Evolutionary conservation across 2,113 vertebrate species (phyloP).

Genomic region (Hippopotamus amphibius): DNA sequence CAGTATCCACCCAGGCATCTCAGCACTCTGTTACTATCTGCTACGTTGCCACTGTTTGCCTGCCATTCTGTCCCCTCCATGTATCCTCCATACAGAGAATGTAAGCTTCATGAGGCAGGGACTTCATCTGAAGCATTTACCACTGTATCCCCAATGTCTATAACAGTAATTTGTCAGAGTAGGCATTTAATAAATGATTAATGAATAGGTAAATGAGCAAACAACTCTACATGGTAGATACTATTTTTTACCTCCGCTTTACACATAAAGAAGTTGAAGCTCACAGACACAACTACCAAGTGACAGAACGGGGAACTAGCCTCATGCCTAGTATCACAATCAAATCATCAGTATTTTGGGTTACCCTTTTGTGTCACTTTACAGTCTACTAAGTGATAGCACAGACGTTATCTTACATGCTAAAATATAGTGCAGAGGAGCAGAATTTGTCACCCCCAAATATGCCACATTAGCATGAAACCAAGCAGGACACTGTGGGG

Average conservation of each 20-base stretch:
- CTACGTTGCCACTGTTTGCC: neutral
- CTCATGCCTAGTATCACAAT: neutral
- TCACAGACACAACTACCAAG: neutral
- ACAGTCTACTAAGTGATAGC: neutral
- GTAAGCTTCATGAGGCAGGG: neutral
- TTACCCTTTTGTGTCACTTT: neutral
- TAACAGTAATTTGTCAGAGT: neutral
- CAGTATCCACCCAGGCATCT: neutral
- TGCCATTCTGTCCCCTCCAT: neutral
- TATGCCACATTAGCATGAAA: no score
- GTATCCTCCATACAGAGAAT: neutral
- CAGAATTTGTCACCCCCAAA: no score
- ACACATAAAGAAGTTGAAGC: neutral
- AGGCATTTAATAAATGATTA: neutral
- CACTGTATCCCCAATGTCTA: neutral
- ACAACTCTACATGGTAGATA: neutral
- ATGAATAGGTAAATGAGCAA: neutral
- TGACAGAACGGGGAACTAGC: neutral
- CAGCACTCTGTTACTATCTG: neutral
- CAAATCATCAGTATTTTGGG: neutral
- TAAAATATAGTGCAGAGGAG: neutral
- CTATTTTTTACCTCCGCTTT: neutral
- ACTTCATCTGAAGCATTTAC: neutral
- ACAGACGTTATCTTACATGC: neutral
- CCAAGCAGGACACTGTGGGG: no score